Percentiles rank a stretch among this genome's conserved stretches.
These are phyloP conservation scores for Engystomops pustulosus DNA, from an alignment of 2,113 vertebrate genomes.

Conservation along the genomic window DNA sequence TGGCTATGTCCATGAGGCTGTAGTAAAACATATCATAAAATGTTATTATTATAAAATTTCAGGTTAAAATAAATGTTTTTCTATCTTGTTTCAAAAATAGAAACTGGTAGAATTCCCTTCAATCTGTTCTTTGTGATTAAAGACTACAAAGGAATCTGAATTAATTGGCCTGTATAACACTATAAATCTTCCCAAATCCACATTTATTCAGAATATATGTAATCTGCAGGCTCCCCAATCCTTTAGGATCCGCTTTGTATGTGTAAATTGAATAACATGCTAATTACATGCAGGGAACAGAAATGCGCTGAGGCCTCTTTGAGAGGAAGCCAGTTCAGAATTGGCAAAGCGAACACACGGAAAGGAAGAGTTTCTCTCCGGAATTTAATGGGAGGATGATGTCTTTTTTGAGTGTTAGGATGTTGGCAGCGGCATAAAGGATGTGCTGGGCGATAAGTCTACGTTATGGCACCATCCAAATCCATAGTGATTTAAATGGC, in stretches of 20 bases:
- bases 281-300: constrained; percentile 20
- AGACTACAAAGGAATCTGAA: not conserved
- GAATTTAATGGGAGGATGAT: constrained; percentile 38
- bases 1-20: no score
- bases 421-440: constrained; percentile 33
- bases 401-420: constrained; percentile 40
- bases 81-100: no score
- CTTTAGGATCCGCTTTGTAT: no score
- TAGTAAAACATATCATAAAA: no score
- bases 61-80: no score
- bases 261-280: constrained; percentile 39
- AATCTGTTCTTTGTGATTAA: no score
- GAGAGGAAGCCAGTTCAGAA: constrained; percentile 29
- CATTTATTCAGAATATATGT: not conserved
- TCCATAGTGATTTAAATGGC: constrained; percentile 20
- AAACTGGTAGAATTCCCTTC: no score
- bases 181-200: not conserved
- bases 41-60: no score
- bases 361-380: constrained; percentile 29
- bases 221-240: not conserved
- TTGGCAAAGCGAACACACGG: constrained; percentile 25
- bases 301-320: constrained; percentile 15
- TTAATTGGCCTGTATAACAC: not conserved
- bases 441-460: constrained; percentile 9
- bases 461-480: not conserved